A percentile compares a stretch with the other conserved stretches of the same genome.
Evolutionary conservation across 2,888 invertebrate genomes (phyloP).

Genomic region (Liodrosophila aerea): DNA sequence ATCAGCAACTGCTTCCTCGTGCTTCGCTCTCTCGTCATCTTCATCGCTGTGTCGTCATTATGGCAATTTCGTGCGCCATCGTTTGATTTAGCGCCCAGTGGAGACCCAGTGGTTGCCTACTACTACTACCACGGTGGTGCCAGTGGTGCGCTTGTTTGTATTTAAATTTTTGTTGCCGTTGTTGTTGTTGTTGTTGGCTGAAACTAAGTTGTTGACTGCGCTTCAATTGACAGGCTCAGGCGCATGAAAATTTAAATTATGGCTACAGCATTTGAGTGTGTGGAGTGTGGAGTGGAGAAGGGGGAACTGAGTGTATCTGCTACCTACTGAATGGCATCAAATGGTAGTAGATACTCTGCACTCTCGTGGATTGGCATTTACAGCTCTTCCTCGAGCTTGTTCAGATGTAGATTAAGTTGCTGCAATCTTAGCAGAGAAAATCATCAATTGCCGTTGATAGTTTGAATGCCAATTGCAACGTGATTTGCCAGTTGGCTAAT

Average conservation of each 20-base stretch:
- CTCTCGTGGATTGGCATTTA: conserved; percentile 9
- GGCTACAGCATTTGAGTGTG: conserved; percentile 30
- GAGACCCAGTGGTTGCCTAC: conserved; percentile 18
- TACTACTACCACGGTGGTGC: conserved; percentile 9
- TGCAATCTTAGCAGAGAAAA: conserved; percentile 28
- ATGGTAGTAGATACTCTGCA: neutral
- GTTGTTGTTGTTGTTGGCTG: conserved; percentile 47
- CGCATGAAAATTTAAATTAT: conserved; percentile 73
- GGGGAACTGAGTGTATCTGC: neutral
- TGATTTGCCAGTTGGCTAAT: conserved; percentile 40
- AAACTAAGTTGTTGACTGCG: conserved; percentile 71
- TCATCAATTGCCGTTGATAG: conserved; percentile 17
- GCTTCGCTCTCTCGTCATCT: conserved; percentile 10
- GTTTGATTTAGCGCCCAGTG: conserved; percentile 74
- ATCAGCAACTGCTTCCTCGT: conserved; percentile 4
- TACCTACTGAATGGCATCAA: conserved; percentile 25
- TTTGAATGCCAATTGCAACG: conserved; percentile 17
- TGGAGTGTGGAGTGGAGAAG: neutral
- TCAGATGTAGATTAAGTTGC: conserved; percentile 48
- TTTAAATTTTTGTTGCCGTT: conserved; percentile 54
- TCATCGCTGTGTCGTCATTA: conserved; percentile 68
- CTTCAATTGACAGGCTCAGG: conserved; percentile 65
- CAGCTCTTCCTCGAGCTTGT: conserved; percentile 2
- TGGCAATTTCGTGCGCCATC: conserved; percentile 76
- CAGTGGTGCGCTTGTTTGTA: conserved; percentile 57